A percentile compares a stretch with the other conserved stretches of the same genome.
Conservation (phyloP, 1,140 invertebrate species). For the Philaenus spumarius region DNA sequence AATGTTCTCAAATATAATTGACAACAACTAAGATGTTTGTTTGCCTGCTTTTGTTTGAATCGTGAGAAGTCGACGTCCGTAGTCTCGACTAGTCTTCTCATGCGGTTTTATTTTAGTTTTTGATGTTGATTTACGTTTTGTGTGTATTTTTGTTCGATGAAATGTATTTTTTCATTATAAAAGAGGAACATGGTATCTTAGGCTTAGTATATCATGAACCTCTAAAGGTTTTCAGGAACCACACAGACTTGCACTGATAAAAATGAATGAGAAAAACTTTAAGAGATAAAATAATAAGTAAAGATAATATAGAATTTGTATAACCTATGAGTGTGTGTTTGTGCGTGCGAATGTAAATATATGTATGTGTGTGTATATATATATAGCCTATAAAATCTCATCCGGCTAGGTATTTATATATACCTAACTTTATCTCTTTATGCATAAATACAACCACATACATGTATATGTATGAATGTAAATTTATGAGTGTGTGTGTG, state of each 20-base stretch:
- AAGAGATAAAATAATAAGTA: too few species aligned
- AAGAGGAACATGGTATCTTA: too few species aligned
- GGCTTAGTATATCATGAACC: background rate
- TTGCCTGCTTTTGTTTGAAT: background rate
- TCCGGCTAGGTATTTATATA: background rate
- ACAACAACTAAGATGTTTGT: background rate
- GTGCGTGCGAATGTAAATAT: background rate
- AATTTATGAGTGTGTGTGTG: conserved; percentile 12
- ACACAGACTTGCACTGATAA: conserved; percentile 24
- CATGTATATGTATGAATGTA: background rate
- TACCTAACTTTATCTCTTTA: background rate
- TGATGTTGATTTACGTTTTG: conserved; percentile 14
- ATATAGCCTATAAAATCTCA: too few species aligned
- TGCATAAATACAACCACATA: conserved; percentile 9
- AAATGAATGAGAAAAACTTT: too few species aligned
- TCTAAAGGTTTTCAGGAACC: conserved; percentile 8
- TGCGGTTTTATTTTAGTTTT: background rate
- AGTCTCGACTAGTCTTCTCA: too few species aligned
- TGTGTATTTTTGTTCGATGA: conserved; percentile 9
- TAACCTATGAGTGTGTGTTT: too few species aligned
- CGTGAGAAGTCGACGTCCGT: background rate
- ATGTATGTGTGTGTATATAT: background rate
- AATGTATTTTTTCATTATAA: background rate
- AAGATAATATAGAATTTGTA: too few species aligned
- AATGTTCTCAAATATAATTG: background rate